Conservation (phyloP, 2,113 vertebrate genomes). For the Mustelus asterias region DNA sequence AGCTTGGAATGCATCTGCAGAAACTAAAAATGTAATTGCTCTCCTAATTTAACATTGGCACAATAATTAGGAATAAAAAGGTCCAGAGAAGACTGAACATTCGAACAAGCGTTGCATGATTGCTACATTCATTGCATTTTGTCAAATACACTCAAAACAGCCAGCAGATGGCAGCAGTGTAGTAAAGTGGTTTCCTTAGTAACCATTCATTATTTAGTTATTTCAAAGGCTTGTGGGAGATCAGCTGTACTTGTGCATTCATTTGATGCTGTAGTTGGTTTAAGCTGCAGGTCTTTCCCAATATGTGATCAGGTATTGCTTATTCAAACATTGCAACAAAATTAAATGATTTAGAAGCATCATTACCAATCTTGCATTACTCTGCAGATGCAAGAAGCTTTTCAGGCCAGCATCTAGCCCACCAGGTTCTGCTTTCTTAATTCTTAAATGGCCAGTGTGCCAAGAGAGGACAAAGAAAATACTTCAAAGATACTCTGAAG, state of each 20-base stretch:
- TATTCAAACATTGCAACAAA: background rate
- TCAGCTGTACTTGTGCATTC: background rate
- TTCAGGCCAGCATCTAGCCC: too few relatives aligned
- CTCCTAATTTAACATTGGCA: background rate
- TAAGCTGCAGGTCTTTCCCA: background rate
- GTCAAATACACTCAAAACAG: background rate
- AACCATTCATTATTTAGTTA: background rate
- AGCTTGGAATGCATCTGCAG: background rate
- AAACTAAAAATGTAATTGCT: background rate
- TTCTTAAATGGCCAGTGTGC: too few relatives aligned
- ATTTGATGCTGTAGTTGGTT: background rate
- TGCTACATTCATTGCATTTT: background rate
- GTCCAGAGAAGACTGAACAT: background rate
- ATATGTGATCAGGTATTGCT: background rate
- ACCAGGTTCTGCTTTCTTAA: too few relatives aligned
- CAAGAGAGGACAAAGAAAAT: too few relatives aligned
- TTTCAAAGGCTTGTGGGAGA: too few relatives aligned
- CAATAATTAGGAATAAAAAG: background rate
- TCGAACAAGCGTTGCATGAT: background rate
- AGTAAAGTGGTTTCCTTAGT: background rate
- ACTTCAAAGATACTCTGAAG: too few relatives aligned
- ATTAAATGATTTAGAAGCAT: background rate
- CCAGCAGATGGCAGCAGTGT: background rate
- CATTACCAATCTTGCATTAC: background rate
- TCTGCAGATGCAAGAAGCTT: background rate